Conservation (phyloP, 2,888 invertebrate species). For the Druceiella hillmani region DNA sequence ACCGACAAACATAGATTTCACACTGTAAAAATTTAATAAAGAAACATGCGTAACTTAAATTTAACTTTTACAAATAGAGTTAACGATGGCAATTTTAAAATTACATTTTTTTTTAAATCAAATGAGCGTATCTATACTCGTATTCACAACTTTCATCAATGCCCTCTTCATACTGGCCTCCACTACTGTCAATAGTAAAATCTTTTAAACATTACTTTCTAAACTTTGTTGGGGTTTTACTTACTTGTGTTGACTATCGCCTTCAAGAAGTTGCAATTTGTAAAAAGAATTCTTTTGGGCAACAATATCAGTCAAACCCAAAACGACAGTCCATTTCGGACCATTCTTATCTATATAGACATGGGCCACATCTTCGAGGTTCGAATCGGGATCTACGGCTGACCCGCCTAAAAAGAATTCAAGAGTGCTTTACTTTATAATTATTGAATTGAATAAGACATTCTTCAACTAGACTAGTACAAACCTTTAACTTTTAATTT, state of each 20-base stretch:
- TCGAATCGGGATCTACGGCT: conserved; percentile 91
- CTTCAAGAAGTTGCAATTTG: conserved; percentile 84
- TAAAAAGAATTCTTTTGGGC: conserved; percentile 90
- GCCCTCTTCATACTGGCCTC: too few species aligned
- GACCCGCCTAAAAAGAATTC: conserved; percentile 55
- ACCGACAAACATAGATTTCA: too few species aligned
- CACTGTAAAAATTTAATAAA: too few species aligned
- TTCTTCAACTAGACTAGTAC: neutral
- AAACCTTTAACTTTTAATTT: conserved; percentile 47
- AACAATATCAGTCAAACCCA: conserved; percentile 82
- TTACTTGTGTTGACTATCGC: conserved; percentile 59
- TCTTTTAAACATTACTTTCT: neutral
- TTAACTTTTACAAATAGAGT: too few species aligned
- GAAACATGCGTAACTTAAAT: too few species aligned
- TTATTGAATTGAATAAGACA: neutral
- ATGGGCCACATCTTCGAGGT: conserved; percentile 71
- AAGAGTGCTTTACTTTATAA: conserved; percentile 2
- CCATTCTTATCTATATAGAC: conserved; percentile 58
- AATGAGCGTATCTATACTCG: too few species aligned
- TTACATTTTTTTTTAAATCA: too few species aligned
- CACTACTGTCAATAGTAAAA: too few species aligned
- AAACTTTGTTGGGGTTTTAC: conserved; percentile 16
- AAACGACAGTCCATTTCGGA: conserved; percentile 69
- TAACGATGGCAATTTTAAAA: too few species aligned
- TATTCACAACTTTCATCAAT: too few species aligned